Base-by-base conservation (phyloP, 2,797 vertebrate species). In the Stomatorhinus walkeri region DNA sequence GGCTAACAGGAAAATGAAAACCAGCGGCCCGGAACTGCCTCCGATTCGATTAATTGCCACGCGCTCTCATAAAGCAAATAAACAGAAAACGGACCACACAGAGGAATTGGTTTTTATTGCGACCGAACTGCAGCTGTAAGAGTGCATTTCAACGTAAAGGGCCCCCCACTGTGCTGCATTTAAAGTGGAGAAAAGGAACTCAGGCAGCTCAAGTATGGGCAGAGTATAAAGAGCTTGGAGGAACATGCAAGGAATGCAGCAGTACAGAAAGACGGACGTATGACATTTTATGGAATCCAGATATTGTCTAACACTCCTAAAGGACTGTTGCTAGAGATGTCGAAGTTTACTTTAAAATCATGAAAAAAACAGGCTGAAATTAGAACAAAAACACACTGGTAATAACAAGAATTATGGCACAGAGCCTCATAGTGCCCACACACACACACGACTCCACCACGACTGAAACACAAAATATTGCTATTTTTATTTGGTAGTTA, bases 61-160 rank as follows among this genome's bases (percentile, higher is more conserved):
- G 4, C 61, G 40, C 48, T 89, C 91, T 93, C 92, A 92, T 94
- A 92, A 94, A 93, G 89, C 91, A 91, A 93, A 92, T 93, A 92
- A 92, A 93, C 43, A 7, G 87, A 92, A 76, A 61, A 83, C 3
- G 43, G 79, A 52, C 89, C 24, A 48, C 52, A 40, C 89, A 89
- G 89, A 90, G 86, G 76, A 7, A 88, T 91, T 89, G 52, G 84
- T 87, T 88, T 83, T 89, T 89, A 90, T 91, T 91, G 89, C 85
- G 43, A n/a, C 49, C 10, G 68, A 52, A 88, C 40, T 76, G 88
- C 48, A 24, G 68, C 43, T 43, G 85, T 84, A 9, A 51, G 79
- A 87, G 85, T 87, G 56, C 87, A 36, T n/a, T 54, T 83, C 61
- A 19, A 84, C 22, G 83, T 1, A 43, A 16, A 40, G 14, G 3